These are phyloP conservation scores for Pardalotus punctatus DNA, from an alignment of 2,113 vertebrate species.

Conservation along the genomic window DNA sequence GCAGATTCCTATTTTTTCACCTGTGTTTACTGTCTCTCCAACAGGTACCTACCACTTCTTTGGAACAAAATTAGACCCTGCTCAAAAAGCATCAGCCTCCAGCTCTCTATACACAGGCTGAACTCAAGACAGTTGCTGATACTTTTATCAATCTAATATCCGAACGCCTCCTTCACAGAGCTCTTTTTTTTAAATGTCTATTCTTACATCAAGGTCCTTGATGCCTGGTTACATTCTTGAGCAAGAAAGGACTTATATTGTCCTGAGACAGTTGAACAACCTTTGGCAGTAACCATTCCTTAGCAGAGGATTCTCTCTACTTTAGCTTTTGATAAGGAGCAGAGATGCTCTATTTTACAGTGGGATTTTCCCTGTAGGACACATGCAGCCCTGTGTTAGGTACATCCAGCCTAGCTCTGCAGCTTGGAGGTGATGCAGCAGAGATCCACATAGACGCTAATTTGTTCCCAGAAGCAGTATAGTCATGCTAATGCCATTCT, in stretches of 20 bases:
- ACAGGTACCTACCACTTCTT: neutral
- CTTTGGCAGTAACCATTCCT: neutral
- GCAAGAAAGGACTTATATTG: neutral
- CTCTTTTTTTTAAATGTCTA: neutral
- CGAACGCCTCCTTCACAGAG: neutral
- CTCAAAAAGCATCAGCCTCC: neutral
- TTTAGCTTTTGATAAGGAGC: neutral
- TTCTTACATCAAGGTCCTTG: neutral
- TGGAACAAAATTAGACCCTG: neutral
- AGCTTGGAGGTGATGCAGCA: neutral
- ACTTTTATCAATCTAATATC: neutral
- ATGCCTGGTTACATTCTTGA: neutral
- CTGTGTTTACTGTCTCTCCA: neutral
- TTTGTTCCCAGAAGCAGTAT: neutral
- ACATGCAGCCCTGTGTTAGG: too few species aligned
- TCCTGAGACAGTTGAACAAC: neutral
- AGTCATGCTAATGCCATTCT: neutral
- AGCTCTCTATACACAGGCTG: neutral
- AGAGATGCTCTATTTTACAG: neutral
- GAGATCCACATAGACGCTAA: fast-evolving
- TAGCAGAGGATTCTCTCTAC: neutral
- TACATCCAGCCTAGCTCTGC: neutral
- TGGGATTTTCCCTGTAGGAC: neutral
- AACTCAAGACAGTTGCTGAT: neutral
- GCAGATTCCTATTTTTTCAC: neutral